phyloP scores from a whole-genome alignment of 2,113 vertebrate species.

The Heteronetta atricapilla region DNA sequence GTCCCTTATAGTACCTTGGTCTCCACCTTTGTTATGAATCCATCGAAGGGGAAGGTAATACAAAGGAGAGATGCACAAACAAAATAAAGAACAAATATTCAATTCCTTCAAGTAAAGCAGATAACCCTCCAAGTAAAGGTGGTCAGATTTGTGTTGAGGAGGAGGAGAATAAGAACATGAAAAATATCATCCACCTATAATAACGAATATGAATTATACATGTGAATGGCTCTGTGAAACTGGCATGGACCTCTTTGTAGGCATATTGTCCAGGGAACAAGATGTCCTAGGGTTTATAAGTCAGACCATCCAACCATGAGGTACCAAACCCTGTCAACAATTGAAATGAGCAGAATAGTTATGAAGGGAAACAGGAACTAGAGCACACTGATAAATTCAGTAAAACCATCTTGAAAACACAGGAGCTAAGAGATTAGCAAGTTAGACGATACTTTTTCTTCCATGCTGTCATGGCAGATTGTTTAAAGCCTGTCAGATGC shows the following conservation, averaged over 20 bases:
- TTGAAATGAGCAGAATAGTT: not conserved
- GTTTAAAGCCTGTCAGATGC: constrained; percentile 46
- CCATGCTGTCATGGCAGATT: constrained; percentile 13
- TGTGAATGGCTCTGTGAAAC: not conserved
- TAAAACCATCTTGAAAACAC: not conserved
- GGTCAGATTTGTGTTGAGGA: not conserved
- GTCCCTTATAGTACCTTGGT: not conserved
- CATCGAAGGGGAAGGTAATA: not conserved
- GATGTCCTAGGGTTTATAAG: not conserved
- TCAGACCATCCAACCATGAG: not conserved
- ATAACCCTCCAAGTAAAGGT: not conserved
- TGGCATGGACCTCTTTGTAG: not conserved
- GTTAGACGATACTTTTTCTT: constrained; percentile 25
- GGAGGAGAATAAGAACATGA: not conserved
- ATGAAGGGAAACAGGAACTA: not conserved
- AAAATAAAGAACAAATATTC: not conserved
- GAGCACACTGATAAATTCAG: not conserved
- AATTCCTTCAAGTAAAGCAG: not conserved
- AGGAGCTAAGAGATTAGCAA: constrained; percentile 16
- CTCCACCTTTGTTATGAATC: not conserved
- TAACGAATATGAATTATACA: not conserved
- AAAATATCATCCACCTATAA: not conserved
- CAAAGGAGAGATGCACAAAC: not conserved
- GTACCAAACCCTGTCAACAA: not conserved
- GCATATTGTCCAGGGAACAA: not conserved